These are phyloP conservation scores for Cheirogaleus major DNA, from an alignment of 2,797 vertebrate genomes.

Conservation along the genomic window DNA sequence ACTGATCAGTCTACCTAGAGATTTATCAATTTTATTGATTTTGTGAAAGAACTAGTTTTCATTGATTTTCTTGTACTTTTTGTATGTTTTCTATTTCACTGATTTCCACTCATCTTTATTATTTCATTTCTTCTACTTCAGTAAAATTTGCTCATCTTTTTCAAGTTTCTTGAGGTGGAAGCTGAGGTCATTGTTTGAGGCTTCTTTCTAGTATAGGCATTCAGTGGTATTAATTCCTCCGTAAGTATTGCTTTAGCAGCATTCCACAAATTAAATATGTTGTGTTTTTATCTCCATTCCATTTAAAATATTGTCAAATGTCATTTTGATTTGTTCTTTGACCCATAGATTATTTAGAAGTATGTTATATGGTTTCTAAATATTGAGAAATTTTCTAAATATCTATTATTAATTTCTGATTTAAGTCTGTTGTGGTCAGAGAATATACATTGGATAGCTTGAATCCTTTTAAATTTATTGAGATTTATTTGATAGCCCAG, in stretches of 20 bases:
- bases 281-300: background rate
- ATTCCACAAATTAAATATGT: background rate
- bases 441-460: background rate
- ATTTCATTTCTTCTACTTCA: background rate
- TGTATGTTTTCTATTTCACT: background rate
- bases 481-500: background rate
- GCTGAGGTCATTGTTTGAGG: background rate
- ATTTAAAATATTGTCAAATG: background rate
- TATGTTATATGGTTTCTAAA: background rate
- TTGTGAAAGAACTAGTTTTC: slow-evolving; percentile 5
- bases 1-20: background rate
- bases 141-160: background rate
- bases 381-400: background rate
- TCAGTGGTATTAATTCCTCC: background rate
- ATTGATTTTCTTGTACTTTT: slow-evolving; percentile 20
- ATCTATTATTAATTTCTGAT: background rate
- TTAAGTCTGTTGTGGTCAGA: background rate
- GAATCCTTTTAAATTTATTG: background rate
- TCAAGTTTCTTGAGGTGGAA: background rate
- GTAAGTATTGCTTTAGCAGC: background rate
- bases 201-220: background rate
- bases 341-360: background rate
- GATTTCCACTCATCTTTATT: background rate
- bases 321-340: background rate
- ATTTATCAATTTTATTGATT: background rate